Evolutionary conservation across 2,888 invertebrate genomes (phyloP).

Genomic region (Frankliniella fusca): DNA sequence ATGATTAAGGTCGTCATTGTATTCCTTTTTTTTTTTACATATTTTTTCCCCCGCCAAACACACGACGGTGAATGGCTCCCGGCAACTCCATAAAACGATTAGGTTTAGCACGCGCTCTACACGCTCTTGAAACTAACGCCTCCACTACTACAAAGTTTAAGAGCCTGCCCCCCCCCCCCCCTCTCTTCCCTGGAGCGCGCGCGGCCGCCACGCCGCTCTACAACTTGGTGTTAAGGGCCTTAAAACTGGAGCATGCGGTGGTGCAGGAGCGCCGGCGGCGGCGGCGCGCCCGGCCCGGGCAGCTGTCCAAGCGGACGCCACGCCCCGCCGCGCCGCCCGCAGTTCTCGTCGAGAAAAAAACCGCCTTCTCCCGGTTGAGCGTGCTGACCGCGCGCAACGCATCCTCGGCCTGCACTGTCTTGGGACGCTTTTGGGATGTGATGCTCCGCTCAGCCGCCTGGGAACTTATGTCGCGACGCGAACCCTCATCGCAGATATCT

Average conservation of each 20-base stretch:
- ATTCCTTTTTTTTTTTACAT: no score
- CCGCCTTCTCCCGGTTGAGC: neutral
- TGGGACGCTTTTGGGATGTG: neutral
- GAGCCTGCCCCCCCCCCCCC: no score
- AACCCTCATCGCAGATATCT: no score
- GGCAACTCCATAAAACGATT: no score
- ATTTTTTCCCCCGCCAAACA: no score
- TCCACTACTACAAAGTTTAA: no score
- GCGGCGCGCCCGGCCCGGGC: neutral
- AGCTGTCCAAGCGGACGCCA: neutral
- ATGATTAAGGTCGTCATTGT: no score
- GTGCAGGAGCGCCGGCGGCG: neutral
- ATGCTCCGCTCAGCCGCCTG: neutral
- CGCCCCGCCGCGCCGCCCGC: neutral
- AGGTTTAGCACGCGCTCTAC: no score
- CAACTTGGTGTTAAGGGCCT: neutral
- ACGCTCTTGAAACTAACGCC: no score
- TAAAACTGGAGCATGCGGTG: neutral
- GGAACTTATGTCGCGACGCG: neutral
- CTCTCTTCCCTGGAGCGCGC: no score
- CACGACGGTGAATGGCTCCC: no score
- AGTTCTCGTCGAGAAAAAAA: neutral
- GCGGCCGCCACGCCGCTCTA: no score
- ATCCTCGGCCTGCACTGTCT: neutral
- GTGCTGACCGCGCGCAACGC: neutral